These are phyloP conservation scores for Euspilapteryx auroguttella DNA, from an alignment of 2,888 invertebrate species.

Conservation along the genomic window DNA sequence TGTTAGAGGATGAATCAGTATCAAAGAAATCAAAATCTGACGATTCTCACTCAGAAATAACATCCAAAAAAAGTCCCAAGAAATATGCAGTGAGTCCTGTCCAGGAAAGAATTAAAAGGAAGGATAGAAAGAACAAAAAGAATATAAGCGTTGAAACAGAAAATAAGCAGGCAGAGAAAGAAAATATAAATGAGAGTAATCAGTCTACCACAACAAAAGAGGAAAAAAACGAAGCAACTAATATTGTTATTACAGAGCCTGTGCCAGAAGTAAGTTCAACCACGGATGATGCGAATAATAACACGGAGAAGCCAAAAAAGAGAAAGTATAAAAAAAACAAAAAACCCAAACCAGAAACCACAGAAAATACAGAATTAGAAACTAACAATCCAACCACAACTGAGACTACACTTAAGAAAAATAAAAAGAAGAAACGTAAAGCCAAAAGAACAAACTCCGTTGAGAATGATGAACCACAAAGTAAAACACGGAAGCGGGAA, in stretches of 20 bases:
- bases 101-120: not conserved
- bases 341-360: constrained; percentile 9
- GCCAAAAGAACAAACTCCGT: constrained; percentile 11
- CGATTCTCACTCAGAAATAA: not conserved
- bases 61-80: no score
- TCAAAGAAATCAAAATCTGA: constrained; percentile 8
- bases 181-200: not conserved
- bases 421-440: constrained; percentile 25
- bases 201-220: not conserved
- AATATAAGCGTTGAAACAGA: not conserved
- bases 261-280: not conserved
- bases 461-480: constrained; percentile 18
- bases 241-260: not conserved
- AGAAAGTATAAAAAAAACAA: constrained; percentile 7
- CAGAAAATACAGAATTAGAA: constrained; percentile 4
- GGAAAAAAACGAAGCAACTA: not conserved
- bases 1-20: constrained; percentile 33
- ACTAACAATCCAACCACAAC: not conserved
- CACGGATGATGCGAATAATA: not conserved
- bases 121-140: not conserved
- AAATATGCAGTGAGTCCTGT: not conserved
- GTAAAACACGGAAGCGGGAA: constrained; percentile 20
- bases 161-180: not conserved
- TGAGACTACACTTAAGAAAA: no score
- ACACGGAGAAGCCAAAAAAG: constrained; percentile 8